These are phyloP conservation scores for Eucriotettix oculatus DNA, from an alignment of 2,888 invertebrate species.

Conservation along the genomic window DNA sequence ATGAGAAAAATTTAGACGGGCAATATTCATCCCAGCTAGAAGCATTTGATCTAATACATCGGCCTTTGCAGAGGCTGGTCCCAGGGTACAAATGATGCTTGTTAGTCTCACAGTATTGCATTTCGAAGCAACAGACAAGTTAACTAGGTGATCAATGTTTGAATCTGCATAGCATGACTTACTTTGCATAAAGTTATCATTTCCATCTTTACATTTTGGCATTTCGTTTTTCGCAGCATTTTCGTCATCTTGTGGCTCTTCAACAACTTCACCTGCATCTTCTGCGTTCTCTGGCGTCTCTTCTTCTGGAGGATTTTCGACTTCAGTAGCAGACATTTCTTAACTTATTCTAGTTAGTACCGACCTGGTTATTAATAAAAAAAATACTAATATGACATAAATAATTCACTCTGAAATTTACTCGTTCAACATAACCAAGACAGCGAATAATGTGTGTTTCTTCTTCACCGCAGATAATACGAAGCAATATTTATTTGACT, in stretches of 20 bases:
- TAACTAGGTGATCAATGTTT: background rate
- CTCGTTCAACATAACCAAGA: too few species aligned
- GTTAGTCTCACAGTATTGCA: background rate
- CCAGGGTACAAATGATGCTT: constrained; percentile 5
- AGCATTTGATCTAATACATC: constrained; percentile 36
- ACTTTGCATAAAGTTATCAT: background rate
- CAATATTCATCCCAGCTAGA: constrained; percentile 39
- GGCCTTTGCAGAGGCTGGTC: constrained; percentile 26
- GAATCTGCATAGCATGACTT: background rate
- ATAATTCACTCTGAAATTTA: too few species aligned
- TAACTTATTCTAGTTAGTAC: background rate
- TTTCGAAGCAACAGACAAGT: background rate
- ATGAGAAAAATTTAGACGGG: constrained; percentile 37
- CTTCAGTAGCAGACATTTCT: background rate
- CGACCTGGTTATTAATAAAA: too few species aligned
- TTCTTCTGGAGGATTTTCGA: background rate
- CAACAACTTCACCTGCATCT: background rate
- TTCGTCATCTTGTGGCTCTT: too few species aligned
- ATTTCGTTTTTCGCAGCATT: background rate
- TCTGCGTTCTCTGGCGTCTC: background rate
- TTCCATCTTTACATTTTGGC: background rate
- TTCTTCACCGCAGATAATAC: too few species aligned
- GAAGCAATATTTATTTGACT: too few species aligned
- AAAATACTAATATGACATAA: too few species aligned
- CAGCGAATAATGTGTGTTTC: too few species aligned